Percentiles rank a stretch among this genome's conserved stretches.
These are phyloP conservation scores for Oxytorus armatus DNA, from an alignment of 2,888 invertebrate species.

Conservation along the genomic window DNA sequence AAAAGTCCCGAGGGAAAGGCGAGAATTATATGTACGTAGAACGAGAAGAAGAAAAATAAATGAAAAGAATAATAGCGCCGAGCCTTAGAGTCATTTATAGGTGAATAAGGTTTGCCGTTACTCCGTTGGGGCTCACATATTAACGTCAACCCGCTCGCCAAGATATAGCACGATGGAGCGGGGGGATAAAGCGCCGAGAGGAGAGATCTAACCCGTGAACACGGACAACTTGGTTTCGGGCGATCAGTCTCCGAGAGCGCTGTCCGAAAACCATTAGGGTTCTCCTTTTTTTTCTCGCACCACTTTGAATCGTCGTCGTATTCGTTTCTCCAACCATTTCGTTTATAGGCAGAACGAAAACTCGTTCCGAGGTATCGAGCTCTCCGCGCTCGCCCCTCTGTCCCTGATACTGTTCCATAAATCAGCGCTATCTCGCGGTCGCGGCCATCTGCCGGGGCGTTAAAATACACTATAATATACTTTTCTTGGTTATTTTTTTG, in stretches of 20 bases:
- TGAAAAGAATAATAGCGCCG: slow-evolving; percentile 34
- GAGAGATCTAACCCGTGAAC: neutral
- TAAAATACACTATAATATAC: slow-evolving; percentile 62
- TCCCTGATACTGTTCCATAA: slow-evolving; percentile 76
- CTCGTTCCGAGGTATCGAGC: slow-evolving; percentile 64
- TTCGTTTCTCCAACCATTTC: slow-evolving; percentile 51
- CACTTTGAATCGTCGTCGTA: slow-evolving; percentile 50
- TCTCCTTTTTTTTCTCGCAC: slow-evolving; percentile 56
- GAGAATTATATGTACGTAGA: slow-evolving; percentile 40
- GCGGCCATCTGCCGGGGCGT: slow-evolving; percentile 76
- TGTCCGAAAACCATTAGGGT: slow-evolving; percentile 69
- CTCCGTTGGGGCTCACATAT: slow-evolving; percentile 25
- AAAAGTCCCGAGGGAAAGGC: slow-evolving; percentile 27
- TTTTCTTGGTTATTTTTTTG: slow-evolving; percentile 30
- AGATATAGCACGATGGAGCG: neutral
- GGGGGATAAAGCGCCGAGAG: neutral
- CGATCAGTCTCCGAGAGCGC: slow-evolving; percentile 46
- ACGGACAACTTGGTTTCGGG: slow-evolving; percentile 6
- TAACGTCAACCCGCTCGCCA: slow-evolving; percentile 4
- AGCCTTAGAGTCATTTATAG: slow-evolving; percentile 51
- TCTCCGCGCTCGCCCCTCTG: slow-evolving; percentile 53
- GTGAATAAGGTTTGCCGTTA: slow-evolving; percentile 47
- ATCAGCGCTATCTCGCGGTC: slow-evolving; percentile 79
- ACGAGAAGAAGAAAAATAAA: slow-evolving; percentile 31
- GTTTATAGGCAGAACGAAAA: slow-evolving; percentile 67